These are phyloP conservation scores for Paralichthys olivaceus DNA, from an alignment of 2,113 vertebrate genomes.

Conservation along the genomic window DNA sequence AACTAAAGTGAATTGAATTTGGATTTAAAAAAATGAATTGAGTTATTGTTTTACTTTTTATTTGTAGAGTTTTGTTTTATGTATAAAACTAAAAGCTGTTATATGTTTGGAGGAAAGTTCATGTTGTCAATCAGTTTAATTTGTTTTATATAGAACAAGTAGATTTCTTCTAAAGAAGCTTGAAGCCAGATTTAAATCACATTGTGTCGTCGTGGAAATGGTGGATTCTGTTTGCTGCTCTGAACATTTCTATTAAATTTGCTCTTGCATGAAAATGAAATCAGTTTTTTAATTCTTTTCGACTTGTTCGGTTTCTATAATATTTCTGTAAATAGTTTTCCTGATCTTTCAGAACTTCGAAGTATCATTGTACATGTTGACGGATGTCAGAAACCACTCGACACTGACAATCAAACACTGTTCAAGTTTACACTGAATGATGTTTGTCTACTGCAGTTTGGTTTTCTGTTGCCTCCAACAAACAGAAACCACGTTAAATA, in stretches of 20 bases:
- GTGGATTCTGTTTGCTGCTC: constrained; percentile 54
- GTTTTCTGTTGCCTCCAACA: too few species aligned
- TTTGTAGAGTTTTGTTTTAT: constrained; percentile 55
- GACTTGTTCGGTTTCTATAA: not conserved
- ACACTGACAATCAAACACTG: too few species aligned
- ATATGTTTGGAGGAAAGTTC: constrained; percentile 60
- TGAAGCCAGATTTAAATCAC: constrained; percentile 23
- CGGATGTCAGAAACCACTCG: too few species aligned
- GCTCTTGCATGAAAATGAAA: constrained; percentile 37
- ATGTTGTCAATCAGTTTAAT: constrained; percentile 59
- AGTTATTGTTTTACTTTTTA: constrained; percentile 37
- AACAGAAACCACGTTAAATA: too few species aligned
- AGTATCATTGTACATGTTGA: too few species aligned
- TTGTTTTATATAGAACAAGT: constrained; percentile 53
- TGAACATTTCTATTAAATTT: constrained; percentile 68
- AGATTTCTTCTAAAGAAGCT: constrained; percentile 37
- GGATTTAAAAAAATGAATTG: constrained; percentile 34
- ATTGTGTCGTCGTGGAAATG: constrained; percentile 33
- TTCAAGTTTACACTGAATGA: too few species aligned
- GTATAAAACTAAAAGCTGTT: constrained; percentile 68
- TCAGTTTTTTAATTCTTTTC: not conserved
- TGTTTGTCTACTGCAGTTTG: too few species aligned
- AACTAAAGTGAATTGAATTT: constrained; percentile 49
- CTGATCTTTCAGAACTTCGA: too few species aligned
- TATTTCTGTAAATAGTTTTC: not conserved